These are phyloP conservation scores for Thymelicus acteon DNA, from an alignment of 2,888 invertebrate genomes.

Conservation along the genomic window DNA sequence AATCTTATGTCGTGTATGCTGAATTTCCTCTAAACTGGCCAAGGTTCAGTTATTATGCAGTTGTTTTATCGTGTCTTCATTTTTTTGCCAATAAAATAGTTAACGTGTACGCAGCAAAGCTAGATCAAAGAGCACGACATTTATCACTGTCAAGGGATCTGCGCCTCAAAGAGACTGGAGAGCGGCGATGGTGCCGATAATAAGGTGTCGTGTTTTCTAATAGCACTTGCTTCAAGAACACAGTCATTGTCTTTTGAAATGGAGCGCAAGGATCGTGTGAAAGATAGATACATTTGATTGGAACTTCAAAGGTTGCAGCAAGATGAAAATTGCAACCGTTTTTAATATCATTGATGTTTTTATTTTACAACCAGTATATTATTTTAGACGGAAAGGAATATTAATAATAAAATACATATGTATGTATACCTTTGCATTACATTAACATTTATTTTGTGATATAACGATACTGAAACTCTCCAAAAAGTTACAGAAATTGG, in stretches of 20 bases:
- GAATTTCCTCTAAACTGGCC: no score
- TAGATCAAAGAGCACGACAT: conserved; percentile 29
- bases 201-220: conserved; percentile 38
- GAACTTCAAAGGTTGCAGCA: background rate
- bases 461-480: no score
- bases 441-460: no score
- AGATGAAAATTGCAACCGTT: background rate
- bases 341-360: background rate
- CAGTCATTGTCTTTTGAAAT: conserved; percentile 29
- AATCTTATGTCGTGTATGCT: no score
- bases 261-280: conserved; percentile 28
- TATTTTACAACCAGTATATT: no score
- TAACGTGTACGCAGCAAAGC: conserved; percentile 17
- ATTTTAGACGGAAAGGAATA: no score
- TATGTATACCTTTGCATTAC: no score
- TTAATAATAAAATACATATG: no score
- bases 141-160: conserved; percentile 37
- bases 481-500: no score
- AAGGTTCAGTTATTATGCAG: no score
- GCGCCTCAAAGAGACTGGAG: conserved; percentile 26
- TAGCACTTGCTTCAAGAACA: conserved; percentile 33
- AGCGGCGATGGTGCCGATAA: conserved; percentile 35
- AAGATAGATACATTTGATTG: conserved; percentile 12
- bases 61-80: background rate
- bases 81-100: conserved; percentile 25